These are phyloP conservation scores for Neodiprion virginianus DNA, from an alignment of 1,140 invertebrate species.

Conservation along the genomic window DNA sequence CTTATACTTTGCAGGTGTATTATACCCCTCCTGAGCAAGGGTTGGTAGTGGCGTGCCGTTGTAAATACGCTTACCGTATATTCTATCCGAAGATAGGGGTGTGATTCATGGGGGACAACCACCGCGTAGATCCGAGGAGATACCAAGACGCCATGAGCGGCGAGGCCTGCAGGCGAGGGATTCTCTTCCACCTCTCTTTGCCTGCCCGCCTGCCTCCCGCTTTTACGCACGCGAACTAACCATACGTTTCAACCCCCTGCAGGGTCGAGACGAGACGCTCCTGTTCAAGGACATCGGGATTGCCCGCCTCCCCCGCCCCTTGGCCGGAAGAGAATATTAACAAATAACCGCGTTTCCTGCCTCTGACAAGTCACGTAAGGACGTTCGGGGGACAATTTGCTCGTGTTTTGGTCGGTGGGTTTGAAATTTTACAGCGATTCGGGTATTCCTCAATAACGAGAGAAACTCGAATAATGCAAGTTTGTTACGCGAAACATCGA, in stretches of 20 bases:
- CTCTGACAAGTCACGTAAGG: no score
- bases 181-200: background rate
- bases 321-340: no score
- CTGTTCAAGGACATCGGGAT: background rate
- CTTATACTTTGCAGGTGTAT: slow-evolving; percentile 21
- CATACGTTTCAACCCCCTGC: slow-evolving; percentile 20
- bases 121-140: slow-evolving; percentile 25
- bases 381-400: no score
- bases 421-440: no score
- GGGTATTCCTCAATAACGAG: no score
- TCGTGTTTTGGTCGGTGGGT: no score
- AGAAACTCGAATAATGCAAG: no score
- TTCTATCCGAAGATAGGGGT: slow-evolving; percentile 26
- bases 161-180: background rate
- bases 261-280: slow-evolving; percentile 18
- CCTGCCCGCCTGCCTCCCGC: slow-evolving; percentile 1
- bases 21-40: slow-evolving; percentile 20
- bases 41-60: slow-evolving; percentile 26
- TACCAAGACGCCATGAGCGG: slow-evolving; percentile 13
- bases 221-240: slow-evolving; percentile 21
- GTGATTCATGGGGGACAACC: slow-evolving; percentile 28
- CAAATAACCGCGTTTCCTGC: no score
- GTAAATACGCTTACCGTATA: slow-evolving; percentile 26
- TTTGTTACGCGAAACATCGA: no score
- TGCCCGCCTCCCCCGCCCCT: background rate